These are phyloP conservation scores for Nephrocerus scutellatus DNA, from an alignment of 2,888 invertebrate genomes.

Conservation along the genomic window DNA sequence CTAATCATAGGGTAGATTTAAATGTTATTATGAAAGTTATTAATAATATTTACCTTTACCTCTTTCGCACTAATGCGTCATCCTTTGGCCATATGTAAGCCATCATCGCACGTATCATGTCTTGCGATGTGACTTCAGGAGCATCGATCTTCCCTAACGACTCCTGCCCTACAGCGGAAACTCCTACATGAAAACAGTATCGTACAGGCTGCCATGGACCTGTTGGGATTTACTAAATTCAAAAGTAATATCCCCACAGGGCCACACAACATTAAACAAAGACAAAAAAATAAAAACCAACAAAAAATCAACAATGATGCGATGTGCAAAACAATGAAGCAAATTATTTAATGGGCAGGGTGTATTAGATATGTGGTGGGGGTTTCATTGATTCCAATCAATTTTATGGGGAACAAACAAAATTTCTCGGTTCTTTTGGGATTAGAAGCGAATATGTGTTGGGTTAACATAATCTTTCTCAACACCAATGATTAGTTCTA, in stretches of 20 bases:
- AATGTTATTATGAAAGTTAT: not conserved
- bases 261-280: constrained; percentile 43
- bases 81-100: constrained; percentile 94
- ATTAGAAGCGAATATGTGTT: too few species aligned
- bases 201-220: constrained; percentile 49
- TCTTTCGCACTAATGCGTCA: constrained; percentile 40
- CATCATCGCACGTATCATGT: constrained; percentile 84
- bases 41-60: constrained; percentile 23
- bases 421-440: too few species aligned
- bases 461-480: too few species aligned
- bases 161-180: constrained; percentile 51
- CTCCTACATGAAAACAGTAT: constrained; percentile 90
- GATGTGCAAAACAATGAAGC: constrained; percentile 16
- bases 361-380: too few species aligned
- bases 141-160: constrained; percentile 59
- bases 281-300: constrained; percentile 28
- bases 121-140: constrained; percentile 58
- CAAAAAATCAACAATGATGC: constrained; percentile 15
- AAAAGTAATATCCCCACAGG: constrained; percentile 43
- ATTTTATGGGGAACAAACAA: too few species aligned
- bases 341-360: too few species aligned
- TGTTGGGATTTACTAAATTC: constrained; percentile 45
- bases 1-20: constrained; percentile 54
- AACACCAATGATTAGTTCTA: too few species aligned
- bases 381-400: too few species aligned